These are phyloP conservation scores for Caenorhabditis japonica DNA, from an alignment of 2,888 invertebrate species.

Conservation along the genomic window DNA sequence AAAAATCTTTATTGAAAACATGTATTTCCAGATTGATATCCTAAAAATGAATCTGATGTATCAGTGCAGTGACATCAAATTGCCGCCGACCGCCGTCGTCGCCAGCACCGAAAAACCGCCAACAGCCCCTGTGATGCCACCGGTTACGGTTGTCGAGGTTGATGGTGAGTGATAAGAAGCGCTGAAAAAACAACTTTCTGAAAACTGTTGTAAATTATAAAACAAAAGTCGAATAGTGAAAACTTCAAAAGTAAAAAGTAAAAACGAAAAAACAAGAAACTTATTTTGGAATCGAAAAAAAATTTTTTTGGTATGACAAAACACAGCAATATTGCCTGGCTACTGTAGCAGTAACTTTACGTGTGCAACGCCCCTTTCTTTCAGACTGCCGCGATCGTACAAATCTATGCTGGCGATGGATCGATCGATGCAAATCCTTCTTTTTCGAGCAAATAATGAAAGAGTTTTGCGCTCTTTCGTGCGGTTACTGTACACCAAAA, in stretches of 20 bases:
- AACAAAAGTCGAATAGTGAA: too few species aligned
- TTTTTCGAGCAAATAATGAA: conserved; percentile 77
- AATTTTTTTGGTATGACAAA: too few species aligned
- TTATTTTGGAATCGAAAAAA: too few species aligned
- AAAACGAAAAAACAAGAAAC: too few species aligned
- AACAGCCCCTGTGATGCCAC: conserved; percentile 12
- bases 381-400: conserved; percentile 71
- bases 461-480: conserved; percentile 60
- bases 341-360: too few species aligned
- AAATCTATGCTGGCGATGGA: conserved; percentile 76
- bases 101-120: conserved; percentile 19
- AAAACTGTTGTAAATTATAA: background rate
- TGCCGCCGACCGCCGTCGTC: conserved; percentile 11
- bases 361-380: too few species aligned
- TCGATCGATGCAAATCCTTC: conserved; percentile 73
- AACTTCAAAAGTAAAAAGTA: too few species aligned
- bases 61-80: conserved; percentile 61
- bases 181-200: too few species aligned
- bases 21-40: conserved; percentile 66
- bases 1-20: too few species aligned
- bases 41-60: conserved; percentile 77
- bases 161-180: conserved; percentile 33
- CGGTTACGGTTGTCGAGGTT: conserved; percentile 34
- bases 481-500: conserved; percentile 61
- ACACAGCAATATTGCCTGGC: too few species aligned